Evolutionary conservation across 2,113 vertebrate species (phyloP).

Genomic region (Cynoglossus semilaevis): DNA sequence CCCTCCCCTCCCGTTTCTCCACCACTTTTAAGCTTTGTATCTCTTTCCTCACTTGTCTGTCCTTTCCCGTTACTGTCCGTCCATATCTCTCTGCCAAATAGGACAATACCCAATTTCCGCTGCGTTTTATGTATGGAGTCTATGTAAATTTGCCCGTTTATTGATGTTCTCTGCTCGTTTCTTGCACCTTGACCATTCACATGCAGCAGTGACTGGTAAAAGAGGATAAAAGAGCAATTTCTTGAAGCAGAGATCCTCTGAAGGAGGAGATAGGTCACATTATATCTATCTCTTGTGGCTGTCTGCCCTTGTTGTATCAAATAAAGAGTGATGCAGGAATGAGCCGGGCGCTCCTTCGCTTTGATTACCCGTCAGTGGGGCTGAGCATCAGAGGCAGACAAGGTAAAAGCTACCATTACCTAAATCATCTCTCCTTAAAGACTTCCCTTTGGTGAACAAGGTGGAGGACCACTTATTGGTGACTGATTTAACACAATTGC

Average conservation of each 20-base stretch:
- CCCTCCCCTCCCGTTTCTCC: conserved; percentile 20
- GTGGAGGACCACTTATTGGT: conserved; percentile 28
- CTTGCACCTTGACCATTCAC: conserved; percentile 28
- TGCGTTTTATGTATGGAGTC: not conserved
- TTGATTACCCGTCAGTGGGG: conserved; percentile 63
- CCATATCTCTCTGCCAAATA: conserved; percentile 5
- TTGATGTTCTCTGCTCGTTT: conserved; percentile 12
- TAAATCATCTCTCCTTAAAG: conserved; percentile 53
- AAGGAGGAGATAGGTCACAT: conserved; percentile 45
- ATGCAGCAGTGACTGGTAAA: conserved; percentile 4
- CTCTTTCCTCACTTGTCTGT: conserved; percentile 23
- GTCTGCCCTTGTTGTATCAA: conserved; percentile 53
- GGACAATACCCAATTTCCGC: conserved; percentile 5
- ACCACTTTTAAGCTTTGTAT: conserved; percentile 11
- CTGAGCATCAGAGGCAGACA: conserved; percentile 40
- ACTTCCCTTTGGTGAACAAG: conserved; percentile 33
- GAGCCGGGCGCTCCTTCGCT: conserved; percentile 49
- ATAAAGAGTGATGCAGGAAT: conserved; percentile 49
- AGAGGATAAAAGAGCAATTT: conserved; percentile 25
- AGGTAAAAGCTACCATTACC: conserved; percentile 59
- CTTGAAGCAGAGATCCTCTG: conserved; percentile 20
- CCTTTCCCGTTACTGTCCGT: conserved; percentile 32
- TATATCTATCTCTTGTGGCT: conserved; percentile 43
- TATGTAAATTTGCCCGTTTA: not conserved
- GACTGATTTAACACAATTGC: conserved; percentile 36